A percentile compares a stretch with the other conserved stretches of the same genome.
These are phyloP conservation scores for Scelioninae gen. 1 DNA, from an alignment of 2,888 invertebrate genomes.

Conservation along the genomic window DNA sequence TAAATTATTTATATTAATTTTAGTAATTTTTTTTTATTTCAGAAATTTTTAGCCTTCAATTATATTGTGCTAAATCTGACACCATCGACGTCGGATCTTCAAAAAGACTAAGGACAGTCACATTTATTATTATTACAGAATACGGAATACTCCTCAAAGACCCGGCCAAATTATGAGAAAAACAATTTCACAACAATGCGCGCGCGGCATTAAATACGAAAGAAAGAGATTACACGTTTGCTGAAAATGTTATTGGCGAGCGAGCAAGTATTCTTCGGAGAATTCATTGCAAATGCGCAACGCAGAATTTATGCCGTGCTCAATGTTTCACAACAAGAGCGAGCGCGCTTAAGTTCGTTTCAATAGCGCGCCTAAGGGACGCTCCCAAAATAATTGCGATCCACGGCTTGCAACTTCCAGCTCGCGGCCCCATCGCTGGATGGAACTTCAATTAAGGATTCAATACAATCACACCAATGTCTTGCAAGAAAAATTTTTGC, in stretches of 20 bases:
- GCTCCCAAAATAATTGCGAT: conserved; percentile 54
- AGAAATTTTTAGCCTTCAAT: neutral
- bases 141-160: neutral
- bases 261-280: conserved; percentile 60
- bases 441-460: no score
- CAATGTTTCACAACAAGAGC: conserved; percentile 63
- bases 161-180: conserved; percentile 46
- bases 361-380: conserved; percentile 43
- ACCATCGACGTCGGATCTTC: neutral
- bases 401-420: no score
- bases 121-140: conserved; percentile 30
- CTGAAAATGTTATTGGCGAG: conserved; percentile 59
- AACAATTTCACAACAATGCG: conserved; percentile 59
- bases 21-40: neutral
- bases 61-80: neutral
- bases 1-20: no score
- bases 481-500: no score
- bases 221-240: conserved; percentile 60
- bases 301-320: conserved; percentile 60
- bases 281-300: conserved; percentile 64
- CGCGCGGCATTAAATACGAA: conserved; percentile 52
- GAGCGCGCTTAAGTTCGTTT: conserved; percentile 35
- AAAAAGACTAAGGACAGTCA: neutral
- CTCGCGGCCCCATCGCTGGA: no score
- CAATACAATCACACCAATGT: no score